These are phyloP conservation scores for Chromis chromis DNA, from an alignment of 2,797 vertebrate species.

Conservation along the genomic window DNA sequence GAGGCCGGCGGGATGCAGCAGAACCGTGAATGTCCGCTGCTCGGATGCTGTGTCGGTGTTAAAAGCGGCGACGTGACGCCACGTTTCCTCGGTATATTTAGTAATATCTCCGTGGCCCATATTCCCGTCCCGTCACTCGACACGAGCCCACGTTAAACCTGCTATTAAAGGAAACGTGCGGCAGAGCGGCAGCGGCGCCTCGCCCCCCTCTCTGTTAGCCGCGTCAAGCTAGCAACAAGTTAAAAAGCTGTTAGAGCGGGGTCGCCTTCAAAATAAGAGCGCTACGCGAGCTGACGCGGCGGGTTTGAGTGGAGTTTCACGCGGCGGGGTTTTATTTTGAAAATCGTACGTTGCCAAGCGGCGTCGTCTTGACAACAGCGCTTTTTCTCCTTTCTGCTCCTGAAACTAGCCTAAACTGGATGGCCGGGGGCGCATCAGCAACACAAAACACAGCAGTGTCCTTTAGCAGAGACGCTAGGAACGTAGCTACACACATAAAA, in stretches of 20 bases:
- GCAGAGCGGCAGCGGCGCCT: constrained; percentile 38
- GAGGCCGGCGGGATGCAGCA: constrained; percentile 65
- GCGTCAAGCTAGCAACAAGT: constrained; percentile 23
- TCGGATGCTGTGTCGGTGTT: constrained; percentile 3
- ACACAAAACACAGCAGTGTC: constrained; percentile 30
- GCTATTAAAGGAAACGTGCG: constrained; percentile 41
- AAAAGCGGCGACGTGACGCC: neutral
- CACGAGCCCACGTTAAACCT: neutral
- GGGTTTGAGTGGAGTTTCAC: fast-evolving
- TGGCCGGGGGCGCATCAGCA: constrained; percentile 67
- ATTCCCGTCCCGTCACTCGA: neutral
- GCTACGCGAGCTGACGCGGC: fast-evolving
- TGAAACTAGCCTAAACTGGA: constrained; percentile 86
- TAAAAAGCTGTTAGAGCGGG: neutral
- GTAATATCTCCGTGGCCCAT: neutral
- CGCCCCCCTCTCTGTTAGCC: constrained; percentile 60
- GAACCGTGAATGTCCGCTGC: constrained; percentile 49
- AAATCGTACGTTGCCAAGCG: constrained; percentile 6
- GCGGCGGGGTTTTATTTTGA: constrained; percentile 57
- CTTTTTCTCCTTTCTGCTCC: constrained; percentile 48
- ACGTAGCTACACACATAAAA: fast-evolving
- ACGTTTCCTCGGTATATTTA: constrained; percentile 11
- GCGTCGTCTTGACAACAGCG: constrained; percentile 28
- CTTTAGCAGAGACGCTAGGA: neutral
- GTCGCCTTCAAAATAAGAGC: constrained; percentile 63